A percentile compares a stretch with the other conserved stretches of the same genome.
phyloP scores from a whole-genome alignment of 1,140 invertebrate species.

The Anastrepha obliqua region DNA sequence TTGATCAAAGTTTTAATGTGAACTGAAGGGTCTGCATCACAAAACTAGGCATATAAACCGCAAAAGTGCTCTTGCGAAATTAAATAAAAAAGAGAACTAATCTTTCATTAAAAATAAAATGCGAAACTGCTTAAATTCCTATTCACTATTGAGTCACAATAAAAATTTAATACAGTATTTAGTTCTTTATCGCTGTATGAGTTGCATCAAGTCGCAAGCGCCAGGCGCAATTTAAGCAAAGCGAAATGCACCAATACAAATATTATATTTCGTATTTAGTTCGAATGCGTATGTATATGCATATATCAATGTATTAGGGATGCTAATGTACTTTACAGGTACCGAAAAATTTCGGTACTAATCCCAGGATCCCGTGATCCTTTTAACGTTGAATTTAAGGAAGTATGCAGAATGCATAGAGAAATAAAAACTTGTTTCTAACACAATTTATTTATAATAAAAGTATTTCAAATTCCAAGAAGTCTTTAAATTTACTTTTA shows the following conservation, averaged over 20 bases:
- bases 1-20: background rate
- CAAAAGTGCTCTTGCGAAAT: background rate
- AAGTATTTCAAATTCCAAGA: too few species aligned
- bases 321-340: too few species aligned
- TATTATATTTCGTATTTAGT: too few species aligned
- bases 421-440: too few species aligned
- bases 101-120: conserved; percentile 28
- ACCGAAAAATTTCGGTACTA: too few species aligned
- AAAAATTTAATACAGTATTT: background rate
- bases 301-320: too few species aligned
- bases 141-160: background rate
- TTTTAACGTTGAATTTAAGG: too few species aligned
- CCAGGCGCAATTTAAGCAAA: background rate
- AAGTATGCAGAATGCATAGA: too few species aligned
- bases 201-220: background rate
- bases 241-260: background rate
- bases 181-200: background rate
- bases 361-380: too few species aligned
- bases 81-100: background rate
- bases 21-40: background rate
- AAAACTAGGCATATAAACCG: conserved; percentile 17
- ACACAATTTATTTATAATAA: too few species aligned
- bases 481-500: too few species aligned
- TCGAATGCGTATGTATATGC: too few species aligned
- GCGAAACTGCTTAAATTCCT: background rate